Evolutionary conservation across 2,888 invertebrate species (phyloP).

Genomic region (Uloborus plumipes): DNA sequence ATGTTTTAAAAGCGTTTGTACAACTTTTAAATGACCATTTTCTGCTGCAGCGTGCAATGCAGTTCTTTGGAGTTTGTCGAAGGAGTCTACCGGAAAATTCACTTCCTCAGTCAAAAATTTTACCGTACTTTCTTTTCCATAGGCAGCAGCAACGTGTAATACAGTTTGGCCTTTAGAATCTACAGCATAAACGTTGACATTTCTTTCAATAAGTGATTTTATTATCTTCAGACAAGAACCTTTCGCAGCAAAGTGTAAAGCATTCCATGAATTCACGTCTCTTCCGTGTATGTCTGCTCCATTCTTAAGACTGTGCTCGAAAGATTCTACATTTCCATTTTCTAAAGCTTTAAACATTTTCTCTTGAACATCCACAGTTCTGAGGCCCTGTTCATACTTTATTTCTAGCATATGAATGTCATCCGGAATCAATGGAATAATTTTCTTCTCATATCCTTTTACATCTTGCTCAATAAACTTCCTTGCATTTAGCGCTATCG

Average conservation of each 20-base stretch:
- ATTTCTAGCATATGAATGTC: not conserved
- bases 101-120: conserved; percentile 6
- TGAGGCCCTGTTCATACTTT: not conserved
- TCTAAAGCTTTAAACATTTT: conserved; percentile 8
- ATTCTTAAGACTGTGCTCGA: conserved; percentile 1
- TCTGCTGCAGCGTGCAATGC: conserved; percentile 30
- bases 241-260: conserved; percentile 35
- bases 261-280: conserved; percentile 10
- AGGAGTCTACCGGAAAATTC: not conserved
- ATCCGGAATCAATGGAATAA: conserved; percentile 6
- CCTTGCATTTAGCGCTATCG: conserved; percentile 13
- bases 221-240: conserved; percentile 3
- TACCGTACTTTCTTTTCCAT: conserved; percentile 9
- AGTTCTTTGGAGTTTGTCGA: not conserved
- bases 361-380: not conserved
- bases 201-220: not conserved
- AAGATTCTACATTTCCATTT: not conserved
- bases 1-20: conserved; percentile 5
- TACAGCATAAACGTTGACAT: not conserved
- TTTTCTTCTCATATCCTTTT: not conserved
- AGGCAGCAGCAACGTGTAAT: conserved; percentile 34
- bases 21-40: conserved; percentile 14
- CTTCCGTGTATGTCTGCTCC: conserved; percentile 22
- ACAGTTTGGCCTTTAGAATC: conserved; percentile 12
- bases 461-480: conserved; percentile 3